Percentiles rank a stretch among this genome's conserved stretches.
These are phyloP conservation scores for Petaurus breviceps DNA, from an alignment of 2,113 vertebrate genomes.

Conservation along the genomic window DNA sequence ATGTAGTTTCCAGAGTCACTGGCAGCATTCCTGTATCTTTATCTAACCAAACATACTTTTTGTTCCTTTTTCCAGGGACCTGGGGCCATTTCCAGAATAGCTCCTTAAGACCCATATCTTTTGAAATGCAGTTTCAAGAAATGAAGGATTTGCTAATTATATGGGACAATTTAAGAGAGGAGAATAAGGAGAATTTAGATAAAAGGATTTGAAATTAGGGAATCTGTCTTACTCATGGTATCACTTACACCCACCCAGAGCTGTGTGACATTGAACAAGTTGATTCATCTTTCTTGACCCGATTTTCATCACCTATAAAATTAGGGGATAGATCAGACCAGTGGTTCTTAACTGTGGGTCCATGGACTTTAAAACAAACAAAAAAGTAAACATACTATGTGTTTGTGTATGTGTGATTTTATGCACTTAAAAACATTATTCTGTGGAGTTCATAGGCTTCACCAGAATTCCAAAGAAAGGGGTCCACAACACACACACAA, in stretches of 20 bases:
- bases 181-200: neutral
- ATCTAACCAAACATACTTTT: neutral
- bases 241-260: neutral
- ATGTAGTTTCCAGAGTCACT: neutral
- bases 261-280: neutral
- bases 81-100: neutral
- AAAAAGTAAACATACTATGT: neutral
- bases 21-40: neutral
- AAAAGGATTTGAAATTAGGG: neutral
- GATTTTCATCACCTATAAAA: neutral
- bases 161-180: neutral
- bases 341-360: neutral
- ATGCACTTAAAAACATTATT: neutral
- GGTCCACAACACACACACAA: neutral
- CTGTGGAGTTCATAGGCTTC: neutral
- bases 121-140: neutral
- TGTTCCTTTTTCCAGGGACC: neutral
- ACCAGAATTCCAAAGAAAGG: neutral
- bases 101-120: neutral
- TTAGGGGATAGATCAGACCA: neutral
- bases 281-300: neutral
- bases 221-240: neutral
- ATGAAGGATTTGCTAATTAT: neutral
- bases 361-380: neutral
- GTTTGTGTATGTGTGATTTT: neutral